These are phyloP conservation scores for Pithys albifrons DNA, from an alignment of 2,113 vertebrate species.

Conservation along the genomic window DNA sequence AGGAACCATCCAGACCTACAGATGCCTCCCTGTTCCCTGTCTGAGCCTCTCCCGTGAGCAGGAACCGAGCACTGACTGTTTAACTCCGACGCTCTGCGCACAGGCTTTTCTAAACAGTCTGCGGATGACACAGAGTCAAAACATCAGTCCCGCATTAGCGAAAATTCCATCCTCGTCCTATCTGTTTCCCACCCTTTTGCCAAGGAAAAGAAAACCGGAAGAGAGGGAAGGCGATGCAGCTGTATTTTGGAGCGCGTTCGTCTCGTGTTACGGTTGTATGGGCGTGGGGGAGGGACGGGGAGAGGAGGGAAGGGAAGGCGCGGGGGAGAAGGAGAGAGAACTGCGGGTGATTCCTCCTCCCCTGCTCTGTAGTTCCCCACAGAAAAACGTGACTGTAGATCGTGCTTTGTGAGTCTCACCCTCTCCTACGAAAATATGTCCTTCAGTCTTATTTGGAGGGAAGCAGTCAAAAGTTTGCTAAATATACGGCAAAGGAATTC, in stretches of 20 bases:
- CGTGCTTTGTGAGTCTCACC: slow-evolving; percentile 44
- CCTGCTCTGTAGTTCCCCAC: slow-evolving; percentile 41
- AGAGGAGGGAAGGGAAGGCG: neutral
- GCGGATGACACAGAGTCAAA: neutral
- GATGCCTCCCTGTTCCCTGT: neutral
- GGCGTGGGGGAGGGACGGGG: neutral
- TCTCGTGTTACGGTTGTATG: slow-evolving; percentile 29
- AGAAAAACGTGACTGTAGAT: slow-evolving; percentile 53
- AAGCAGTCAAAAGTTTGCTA: slow-evolving; percentile 58
- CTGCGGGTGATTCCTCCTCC: slow-evolving; percentile 49
- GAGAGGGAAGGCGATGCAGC: slow-evolving; percentile 19
- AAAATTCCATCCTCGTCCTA: neutral
- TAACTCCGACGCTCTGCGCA: neutral
- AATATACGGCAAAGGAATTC: slow-evolving; percentile 36
- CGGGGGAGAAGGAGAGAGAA: slow-evolving; percentile 23
- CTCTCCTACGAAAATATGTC: slow-evolving; percentile 37
- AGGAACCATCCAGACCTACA: slow-evolving; percentile 13
- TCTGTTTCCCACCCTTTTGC: neutral
- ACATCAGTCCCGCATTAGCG: neutral
- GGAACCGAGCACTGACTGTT: neutral
- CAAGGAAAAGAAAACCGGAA: neutral
- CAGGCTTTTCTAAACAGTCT: neutral
- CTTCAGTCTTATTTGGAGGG: slow-evolving; percentile 34
- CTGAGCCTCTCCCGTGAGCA: neutral
- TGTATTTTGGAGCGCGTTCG: slow-evolving; percentile 25